Base-by-base conservation (phyloP, 2,888 invertebrate species). In the Pristionchus fissidentatus region DNA sequence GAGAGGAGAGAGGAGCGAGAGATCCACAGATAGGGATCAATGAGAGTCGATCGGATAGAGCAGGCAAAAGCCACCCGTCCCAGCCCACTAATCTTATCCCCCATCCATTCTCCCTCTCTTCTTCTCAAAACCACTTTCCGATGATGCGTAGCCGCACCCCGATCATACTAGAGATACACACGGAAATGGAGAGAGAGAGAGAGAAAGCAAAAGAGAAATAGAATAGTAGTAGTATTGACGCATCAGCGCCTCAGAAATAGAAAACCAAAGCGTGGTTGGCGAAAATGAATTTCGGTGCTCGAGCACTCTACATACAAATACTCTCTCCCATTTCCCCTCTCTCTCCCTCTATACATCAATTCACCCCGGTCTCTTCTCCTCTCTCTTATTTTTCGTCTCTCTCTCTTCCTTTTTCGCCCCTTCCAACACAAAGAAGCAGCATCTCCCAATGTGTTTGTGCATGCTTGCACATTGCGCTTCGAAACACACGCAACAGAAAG, bases 401-500 rank as follows among this genome's bases (percentile, higher is more conserved):
- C 22, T 32, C 75, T 32, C 29, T 75, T 43, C 75, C 41, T 75
- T n/a, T 38, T 75, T 29, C 29, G 41, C 49, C 38, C 46, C 32
- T 75, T 75, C 49, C 75, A 49, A 43, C 52, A 52, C n/a, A n/a
- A n/a, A n/a, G n/a, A n/a, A n/a, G n/a, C n/a, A n/a, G n/a, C n/a
- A n/a, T n/a, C n/a, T n/a, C n/a, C n/a, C n/a, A n/a, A n/a, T n/a
- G n/a, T n/a, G n/a, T n/a, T n/a, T n/a, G n/a, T n/a, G n/a, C n/a
- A n/a, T n/a, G n/a, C n/a, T 38, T 66, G 66, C 66, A 66, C 66
- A 66, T 66, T 35, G 73, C 43, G 15, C 26, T 22, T 29, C 43
- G 26, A 73, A 43, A 46, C 43, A 73, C 46, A 46, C 73, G 43
- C 43, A 73, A 73, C 73, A 26, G 43, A 73, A 73, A n/a, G n/a